Evolutionary conservation across 2,797 vertebrate species (phyloP), one percentile per base, ranked within the genome.

Genomic region (Parauchenoglanis punctatus): DNA sequence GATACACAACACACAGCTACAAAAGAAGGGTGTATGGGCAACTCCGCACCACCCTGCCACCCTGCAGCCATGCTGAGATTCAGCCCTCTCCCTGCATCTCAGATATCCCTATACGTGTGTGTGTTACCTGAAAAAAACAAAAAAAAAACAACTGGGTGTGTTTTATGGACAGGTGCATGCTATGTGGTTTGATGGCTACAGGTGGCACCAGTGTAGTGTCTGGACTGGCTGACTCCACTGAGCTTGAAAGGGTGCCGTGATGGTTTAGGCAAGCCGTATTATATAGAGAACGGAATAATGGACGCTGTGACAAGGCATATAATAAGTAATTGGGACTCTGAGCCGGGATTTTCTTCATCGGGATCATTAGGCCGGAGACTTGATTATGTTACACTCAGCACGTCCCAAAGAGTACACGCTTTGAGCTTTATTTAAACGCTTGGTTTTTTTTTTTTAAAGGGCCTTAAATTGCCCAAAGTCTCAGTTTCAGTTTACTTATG

Each of bases 201-300:
- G 92, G 90, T 92, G 93, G 91, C 92, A 93, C 91, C 93, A 93
- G 92, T 91, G 92, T 92, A 88, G 92, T 93, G 94, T 95, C 95
- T 94, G 93, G 94, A 94, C 95, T 94, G 91, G 92, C 93, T 93
- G 95, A 95, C 95, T 96, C 95, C 95, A 96, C 93, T 92, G 92
- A 94, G 93, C 93, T 94, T 91, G 81, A 83, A 81, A 90, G 88
- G 93, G 92, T 93, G 93, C 91, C 92, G 90, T 89, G 93, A 91
- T 90, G 89, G 93, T 95, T 95, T 93, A 93, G 91, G 75, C 77
- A 85, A 89, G 92, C 52, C 76, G 88, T 93, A 93, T 95, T 94
- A 92, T 91, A 92, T 87, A 87, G 92, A 94, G 90, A 90, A 92
- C 92, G 91, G 91, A 94, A 96, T 94, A 96, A 96, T 95, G 92